Evolutionary conservation across 2,888 invertebrate species (phyloP).

Genomic region (Pyralis farinalis): DNA sequence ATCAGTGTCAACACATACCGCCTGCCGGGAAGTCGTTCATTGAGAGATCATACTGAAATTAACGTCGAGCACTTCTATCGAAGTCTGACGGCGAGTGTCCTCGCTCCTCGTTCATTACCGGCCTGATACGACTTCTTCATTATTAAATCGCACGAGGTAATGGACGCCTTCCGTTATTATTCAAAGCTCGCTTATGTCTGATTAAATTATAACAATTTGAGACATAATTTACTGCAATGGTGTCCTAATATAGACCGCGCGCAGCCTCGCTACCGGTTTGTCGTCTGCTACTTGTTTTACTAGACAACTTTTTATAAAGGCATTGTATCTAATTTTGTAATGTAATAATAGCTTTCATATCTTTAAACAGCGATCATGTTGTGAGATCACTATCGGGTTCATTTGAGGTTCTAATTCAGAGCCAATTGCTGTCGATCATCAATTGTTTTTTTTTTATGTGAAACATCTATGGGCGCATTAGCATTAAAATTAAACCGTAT

Average conservation of each 20-base stretch:
- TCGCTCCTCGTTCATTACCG: background rate
- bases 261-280: background rate
- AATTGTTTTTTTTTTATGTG: too few species aligned
- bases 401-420: too few species aligned
- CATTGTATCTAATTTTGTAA: background rate
- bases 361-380: background rate
- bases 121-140: background rate
- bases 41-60: background rate
- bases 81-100: background rate
- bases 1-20: background rate
- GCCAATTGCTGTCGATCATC: too few species aligned
- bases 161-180: conserved; percentile 1
- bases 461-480: too few species aligned
- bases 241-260: background rate
- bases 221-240: background rate
- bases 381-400: too few species aligned
- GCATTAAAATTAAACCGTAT: too few species aligned
- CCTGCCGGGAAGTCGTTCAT: background rate
- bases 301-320: background rate
- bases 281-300: background rate
- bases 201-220: background rate
- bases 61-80: background rate
- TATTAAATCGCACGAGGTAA: background rate
- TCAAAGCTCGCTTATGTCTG: background rate
- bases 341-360: background rate